Evolutionary conservation across 2,888 invertebrate species (phyloP).

Genomic region (Brachyopa scutellaris): DNA sequence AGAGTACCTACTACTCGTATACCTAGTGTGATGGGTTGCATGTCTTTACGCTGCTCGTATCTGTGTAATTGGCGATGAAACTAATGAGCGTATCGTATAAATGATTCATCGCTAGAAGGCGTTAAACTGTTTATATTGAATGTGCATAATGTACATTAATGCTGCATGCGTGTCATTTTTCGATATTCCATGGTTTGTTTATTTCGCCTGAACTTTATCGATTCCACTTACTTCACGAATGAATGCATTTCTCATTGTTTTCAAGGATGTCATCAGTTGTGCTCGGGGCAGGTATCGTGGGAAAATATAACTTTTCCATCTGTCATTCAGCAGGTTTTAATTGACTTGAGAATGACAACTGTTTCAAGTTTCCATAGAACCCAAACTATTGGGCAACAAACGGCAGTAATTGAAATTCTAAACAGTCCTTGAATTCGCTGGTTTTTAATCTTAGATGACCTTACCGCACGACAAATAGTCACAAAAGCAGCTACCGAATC

Average conservation of each 20-base stretch:
- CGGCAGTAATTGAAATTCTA: too few species aligned
- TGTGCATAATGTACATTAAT: neutral
- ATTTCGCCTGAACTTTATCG: neutral
- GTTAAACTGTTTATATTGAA: slow-evolving; percentile 56
- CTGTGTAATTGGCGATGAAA: slow-evolving; percentile 76
- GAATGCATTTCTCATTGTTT: too few species aligned
- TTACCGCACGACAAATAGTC: too few species aligned
- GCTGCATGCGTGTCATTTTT: neutral
- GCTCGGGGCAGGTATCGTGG: slow-evolving; percentile 5
- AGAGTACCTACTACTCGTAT: slow-evolving; percentile 6
- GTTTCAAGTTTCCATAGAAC: too few species aligned
- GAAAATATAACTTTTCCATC: slow-evolving; percentile 5
- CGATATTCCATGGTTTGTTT: neutral
- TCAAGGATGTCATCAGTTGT: too few species aligned
- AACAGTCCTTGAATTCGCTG: too few species aligned
- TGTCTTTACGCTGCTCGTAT: slow-evolving; percentile 11
- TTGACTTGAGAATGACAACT: too few species aligned
- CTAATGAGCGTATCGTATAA: slow-evolving; percentile 76
- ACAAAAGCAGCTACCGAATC: too few species aligned
- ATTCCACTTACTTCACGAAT: slow-evolving; percentile 19
- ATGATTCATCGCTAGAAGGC: slow-evolving; percentile 69
- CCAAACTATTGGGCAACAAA: too few species aligned
- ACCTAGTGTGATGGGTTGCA: slow-evolving; percentile 39
- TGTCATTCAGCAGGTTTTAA: too few species aligned
- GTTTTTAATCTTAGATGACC: too few species aligned